A percentile compares a stretch with the other conserved stretches of the same genome.
Evolutionary conservation across 2,888 invertebrate genomes (phyloP).

Genomic region (Cataglyphis albicans): DNA sequence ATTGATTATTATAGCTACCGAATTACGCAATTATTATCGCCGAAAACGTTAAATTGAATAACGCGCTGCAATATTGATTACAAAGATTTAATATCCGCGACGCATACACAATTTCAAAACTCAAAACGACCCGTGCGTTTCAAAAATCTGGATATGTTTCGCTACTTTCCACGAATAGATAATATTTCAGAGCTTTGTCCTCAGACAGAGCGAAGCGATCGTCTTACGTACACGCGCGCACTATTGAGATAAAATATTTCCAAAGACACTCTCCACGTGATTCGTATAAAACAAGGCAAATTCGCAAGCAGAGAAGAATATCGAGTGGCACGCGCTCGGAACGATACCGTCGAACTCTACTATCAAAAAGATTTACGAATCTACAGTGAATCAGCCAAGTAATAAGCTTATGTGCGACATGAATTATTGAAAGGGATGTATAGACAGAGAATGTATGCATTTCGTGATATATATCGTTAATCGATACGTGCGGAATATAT

Average conservation of each 20-base stretch:
- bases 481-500: conserved; percentile 22
- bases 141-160: conserved; percentile 21
- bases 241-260: conserved; percentile 34
- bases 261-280: conserved; percentile 10
- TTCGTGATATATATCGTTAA: conserved; percentile 35
- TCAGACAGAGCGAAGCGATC: neutral
- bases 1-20: conserved; percentile 12
- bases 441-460: neutral
- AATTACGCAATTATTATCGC: conserved; percentile 27
- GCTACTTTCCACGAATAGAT: conserved; percentile 17
- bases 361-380: conserved; percentile 49
- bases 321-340: conserved; percentile 29
- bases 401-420: conserved; percentile 43
- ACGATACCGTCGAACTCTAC: neutral
- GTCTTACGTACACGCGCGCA: neutral
- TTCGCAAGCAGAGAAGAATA: neutral
- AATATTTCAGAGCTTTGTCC: conserved; percentile 13
- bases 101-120: neutral
- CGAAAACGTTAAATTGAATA: conserved; percentile 20
- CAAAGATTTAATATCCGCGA: conserved; percentile 22
- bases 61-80: neutral
- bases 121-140: neutral
- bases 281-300: conserved; percentile 7
- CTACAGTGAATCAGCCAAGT: conserved; percentile 34
- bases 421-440: conserved; percentile 38